A percentile compares a stretch with the other conserved stretches of the same genome.
Evolutionary conservation across 1,140 invertebrate species (phyloP).

Genomic region (Meloidogyne chitwoodi): DNA sequence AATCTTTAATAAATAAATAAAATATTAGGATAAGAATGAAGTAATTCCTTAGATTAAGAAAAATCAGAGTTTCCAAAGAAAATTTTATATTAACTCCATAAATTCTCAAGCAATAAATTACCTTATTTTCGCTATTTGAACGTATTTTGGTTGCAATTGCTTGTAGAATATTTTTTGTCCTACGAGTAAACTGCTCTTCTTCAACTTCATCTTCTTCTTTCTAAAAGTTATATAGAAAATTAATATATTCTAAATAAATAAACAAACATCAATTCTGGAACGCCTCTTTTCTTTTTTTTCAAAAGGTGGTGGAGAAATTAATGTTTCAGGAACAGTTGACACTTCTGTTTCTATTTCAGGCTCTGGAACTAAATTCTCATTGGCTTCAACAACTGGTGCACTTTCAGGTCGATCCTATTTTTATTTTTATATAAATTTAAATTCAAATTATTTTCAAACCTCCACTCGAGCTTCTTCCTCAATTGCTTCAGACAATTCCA

Average conservation of each 20-base stretch:
- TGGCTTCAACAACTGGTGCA: neutral
- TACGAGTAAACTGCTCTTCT: conserved; percentile 46
- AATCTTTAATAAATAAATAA: conserved; percentile 39
- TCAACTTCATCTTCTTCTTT: conserved; percentile 39
- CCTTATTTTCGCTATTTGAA: conserved; percentile 33
- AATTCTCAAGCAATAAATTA: conserved; percentile 7
- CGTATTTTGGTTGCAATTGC: conserved; percentile 35
- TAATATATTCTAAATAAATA: neutral
- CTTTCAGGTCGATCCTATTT: neutral
- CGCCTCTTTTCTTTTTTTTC: neutral
- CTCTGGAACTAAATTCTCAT: neutral
- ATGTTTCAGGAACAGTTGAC: neutral
- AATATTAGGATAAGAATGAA: too few relatives aligned
- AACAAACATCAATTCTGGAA: neutral
- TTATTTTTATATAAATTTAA: neutral
- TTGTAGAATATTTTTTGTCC: conserved; percentile 38
- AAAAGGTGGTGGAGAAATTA: conserved; percentile 3
- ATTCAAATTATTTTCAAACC: neutral
- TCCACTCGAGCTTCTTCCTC: conserved; percentile 28
- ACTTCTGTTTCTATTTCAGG: neutral
- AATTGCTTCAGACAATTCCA: conserved; percentile 33
- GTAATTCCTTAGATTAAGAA: too few relatives aligned
- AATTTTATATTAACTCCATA: neutral
- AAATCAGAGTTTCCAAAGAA: conserved; percentile 2
- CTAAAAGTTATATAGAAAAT: conserved; percentile 1